Evolutionary conservation across 2,888 invertebrate species (phyloP).

Genomic region (Panopea generosa): DNA sequence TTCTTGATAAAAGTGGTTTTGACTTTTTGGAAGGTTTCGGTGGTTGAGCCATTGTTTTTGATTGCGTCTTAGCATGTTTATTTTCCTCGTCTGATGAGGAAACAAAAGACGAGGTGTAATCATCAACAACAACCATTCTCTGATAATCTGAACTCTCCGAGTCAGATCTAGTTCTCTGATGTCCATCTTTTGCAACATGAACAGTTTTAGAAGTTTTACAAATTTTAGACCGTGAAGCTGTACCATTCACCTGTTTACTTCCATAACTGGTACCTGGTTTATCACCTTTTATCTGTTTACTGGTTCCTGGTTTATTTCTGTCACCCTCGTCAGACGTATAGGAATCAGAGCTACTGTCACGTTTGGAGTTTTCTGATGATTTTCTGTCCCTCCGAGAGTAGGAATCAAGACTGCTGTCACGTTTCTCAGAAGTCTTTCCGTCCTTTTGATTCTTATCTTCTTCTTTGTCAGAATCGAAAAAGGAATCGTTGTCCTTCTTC

Average conservation of each 20-base stretch:
- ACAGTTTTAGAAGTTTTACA: conserved; percentile 17
- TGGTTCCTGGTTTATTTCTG: too few relatives aligned
- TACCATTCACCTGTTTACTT: conserved; percentile 14
- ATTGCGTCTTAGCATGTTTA: neutral
- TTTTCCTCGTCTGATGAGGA: conserved; percentile 48
- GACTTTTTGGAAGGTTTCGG: conserved; percentile 35
- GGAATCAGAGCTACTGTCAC: conserved; percentile 14
- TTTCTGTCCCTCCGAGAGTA: neutral
- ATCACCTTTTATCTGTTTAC: conserved; percentile 6
- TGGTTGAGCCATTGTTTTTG: conserved; percentile 41
- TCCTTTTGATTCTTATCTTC: conserved; percentile 7
- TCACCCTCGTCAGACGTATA: conserved; percentile 28
- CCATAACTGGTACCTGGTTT: conserved; percentile 14
- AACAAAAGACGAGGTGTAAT: conserved; percentile 45
- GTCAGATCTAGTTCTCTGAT: conserved; percentile 22
- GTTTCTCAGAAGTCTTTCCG: neutral
- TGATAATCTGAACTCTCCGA: conserved; percentile 35
- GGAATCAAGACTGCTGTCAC: conserved; percentile 11
- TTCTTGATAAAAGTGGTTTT: conserved; percentile 57
- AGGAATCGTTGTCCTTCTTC: conserved; percentile 43
- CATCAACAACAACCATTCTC: conserved; percentile 55
- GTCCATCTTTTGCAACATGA: conserved; percentile 29
- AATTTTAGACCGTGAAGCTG: conserved; percentile 8
- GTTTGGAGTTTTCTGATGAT: too few relatives aligned
- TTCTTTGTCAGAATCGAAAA: conserved; percentile 56